Percentiles rank a stretch among this genome's conserved stretches.
These are phyloP conservation scores for Acanthis flammea DNA, from an alignment of 2,797 vertebrate species.

Conservation along the genomic window DNA sequence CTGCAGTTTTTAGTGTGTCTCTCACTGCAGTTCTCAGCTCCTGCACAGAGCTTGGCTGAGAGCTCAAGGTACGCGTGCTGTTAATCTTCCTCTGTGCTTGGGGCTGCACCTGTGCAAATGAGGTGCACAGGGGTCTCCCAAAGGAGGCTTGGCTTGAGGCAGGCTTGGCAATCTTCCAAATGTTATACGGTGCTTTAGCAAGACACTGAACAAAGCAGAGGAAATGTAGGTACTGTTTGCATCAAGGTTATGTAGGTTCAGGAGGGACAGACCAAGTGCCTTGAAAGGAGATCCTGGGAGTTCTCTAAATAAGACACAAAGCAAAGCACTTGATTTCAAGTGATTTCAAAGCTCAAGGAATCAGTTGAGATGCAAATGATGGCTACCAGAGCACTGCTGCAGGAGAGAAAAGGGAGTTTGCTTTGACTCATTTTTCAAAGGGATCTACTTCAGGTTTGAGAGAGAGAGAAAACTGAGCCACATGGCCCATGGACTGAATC, in stretches of 20 bases:
- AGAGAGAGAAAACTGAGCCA: neutral
- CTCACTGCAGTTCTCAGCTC: neutral
- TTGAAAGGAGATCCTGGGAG: neutral
- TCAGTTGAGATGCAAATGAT: neutral
- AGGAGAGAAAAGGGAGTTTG: neutral
- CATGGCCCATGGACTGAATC: neutral
- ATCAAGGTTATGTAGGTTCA: neutral
- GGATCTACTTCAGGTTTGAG: neutral
- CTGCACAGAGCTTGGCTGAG: neutral
- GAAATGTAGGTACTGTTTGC: neutral
- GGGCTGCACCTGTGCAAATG: neutral
- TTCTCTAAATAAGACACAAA: neutral
- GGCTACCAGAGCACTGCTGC: neutral
- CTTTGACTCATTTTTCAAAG: neutral
- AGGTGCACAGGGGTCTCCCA: neutral
- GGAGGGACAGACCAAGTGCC: neutral
- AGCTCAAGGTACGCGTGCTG: neutral
- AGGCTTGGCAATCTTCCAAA: neutral
- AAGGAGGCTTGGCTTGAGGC: neutral
- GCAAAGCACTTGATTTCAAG: neutral
- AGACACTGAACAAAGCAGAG: neutral
- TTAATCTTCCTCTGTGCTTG: neutral
- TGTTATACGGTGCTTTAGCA: neutral
- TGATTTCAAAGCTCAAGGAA: neutral
- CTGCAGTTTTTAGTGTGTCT: fast-evolving